Percentiles rank a stretch among this genome's conserved stretches.
Conservation (phyloP, 2,888 invertebrate species). For the Pharmacophagus antenor region DNA sequence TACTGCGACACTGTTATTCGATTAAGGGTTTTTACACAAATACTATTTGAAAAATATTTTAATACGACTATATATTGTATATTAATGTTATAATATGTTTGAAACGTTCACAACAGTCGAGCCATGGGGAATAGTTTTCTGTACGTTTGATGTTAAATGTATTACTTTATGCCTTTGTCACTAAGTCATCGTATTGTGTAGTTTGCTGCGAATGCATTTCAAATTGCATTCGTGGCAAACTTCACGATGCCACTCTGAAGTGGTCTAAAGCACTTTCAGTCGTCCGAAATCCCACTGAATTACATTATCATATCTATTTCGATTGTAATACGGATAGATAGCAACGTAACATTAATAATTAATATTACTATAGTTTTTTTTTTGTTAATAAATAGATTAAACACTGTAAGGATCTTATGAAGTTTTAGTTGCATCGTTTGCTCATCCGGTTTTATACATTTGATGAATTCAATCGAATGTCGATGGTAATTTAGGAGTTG, state of each 20-base stretch:
- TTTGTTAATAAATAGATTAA: too few species aligned
- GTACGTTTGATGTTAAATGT: background rate
- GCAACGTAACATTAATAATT: too few species aligned
- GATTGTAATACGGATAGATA: too few species aligned
- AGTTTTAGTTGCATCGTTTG: too few species aligned
- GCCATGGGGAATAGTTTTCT: background rate
- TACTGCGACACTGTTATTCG: too few species aligned
- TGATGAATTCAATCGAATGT: too few species aligned
- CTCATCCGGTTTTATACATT: too few species aligned
- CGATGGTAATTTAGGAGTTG: too few species aligned
- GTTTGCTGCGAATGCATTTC: slow-evolving; percentile 1
- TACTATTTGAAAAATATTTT: background rate
- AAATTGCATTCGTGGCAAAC: background rate
- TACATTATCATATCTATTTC: background rate
- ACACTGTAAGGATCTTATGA: too few species aligned
- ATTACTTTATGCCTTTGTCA: background rate
- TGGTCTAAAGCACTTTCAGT: background rate
- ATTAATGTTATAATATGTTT: background rate
- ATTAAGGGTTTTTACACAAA: too few species aligned
- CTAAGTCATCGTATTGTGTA: background rate
- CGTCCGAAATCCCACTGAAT: background rate
- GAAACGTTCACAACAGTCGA: background rate
- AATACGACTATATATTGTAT: background rate
- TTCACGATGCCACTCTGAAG: background rate
- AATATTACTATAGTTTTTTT: too few species aligned